Evolutionary conservation across 2,113 vertebrate genomes (phyloP), one percentile per base, ranked within the genome.

Genomic region (Prionailurus bengalensis): DNA sequence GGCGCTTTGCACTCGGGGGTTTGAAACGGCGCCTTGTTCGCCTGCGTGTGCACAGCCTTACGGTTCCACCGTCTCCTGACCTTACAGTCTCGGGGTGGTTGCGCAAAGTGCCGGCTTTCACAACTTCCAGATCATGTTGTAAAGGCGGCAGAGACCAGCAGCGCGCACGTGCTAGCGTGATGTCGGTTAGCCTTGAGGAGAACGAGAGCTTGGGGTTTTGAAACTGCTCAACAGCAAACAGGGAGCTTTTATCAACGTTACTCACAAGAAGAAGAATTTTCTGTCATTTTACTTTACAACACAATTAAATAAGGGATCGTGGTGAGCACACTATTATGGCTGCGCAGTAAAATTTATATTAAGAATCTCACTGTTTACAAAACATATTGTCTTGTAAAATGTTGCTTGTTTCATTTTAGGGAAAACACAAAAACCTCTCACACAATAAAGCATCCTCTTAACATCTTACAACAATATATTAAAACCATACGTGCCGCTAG

Each of bases 41-140:
- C 79, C 92, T 95, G 86, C 82, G 14, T 90, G 76, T 94, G 68
- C 55, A 0, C 78, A 70, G 68, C 13, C 70, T 5, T 5, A 65
- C 31, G 33, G 2, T 45, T 68, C 45, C 25, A 14, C 58, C 76
- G 29, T 89, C 90, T 95, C 91, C 88, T 83, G 79, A 98, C 97
- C 97, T 98, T 96, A 87, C 98, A 97, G 95, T 92, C 98, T 91
- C 70, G 94, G 89, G 97, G 93, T 95, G 97, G 97, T 95, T 80
- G 96, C 87, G 2, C 12, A 91, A 98, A 97, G 85, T 1, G 63
- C 16, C 95, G 92, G 95, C 98, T 97, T 97, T 98, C 98, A 96
- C 79, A 98, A 96, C 97, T 98, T 97, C 61, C 45, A 82, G 96
- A 95, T 97, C 95, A 95, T 95, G 97, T 74, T 17, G 39, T 91